Conservation (phyloP, 1,140 invertebrate species). For the Olivierus martensii region DNA sequence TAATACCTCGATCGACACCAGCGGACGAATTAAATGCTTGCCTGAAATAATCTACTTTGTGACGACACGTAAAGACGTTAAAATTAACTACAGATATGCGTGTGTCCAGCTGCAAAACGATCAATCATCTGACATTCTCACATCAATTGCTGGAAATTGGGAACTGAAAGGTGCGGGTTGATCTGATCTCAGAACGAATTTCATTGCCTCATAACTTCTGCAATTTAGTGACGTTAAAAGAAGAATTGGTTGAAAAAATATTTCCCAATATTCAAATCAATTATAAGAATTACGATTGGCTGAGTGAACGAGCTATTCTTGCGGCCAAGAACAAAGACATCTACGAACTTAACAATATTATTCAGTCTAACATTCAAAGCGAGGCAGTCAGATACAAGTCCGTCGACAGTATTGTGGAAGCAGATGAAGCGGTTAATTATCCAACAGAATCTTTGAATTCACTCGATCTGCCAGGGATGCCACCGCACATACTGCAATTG, state of each 20-base stretch:
- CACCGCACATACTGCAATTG: no score
- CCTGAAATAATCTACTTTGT: constrained; percentile 24
- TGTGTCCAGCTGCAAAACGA: constrained; percentile 2
- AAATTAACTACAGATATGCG: constrained; percentile 19
- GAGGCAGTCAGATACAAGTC: no score
- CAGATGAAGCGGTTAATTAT: no score
- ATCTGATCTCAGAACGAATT: not conserved
- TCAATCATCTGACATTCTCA: constrained; percentile 11
- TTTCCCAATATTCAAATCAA: constrained; percentile 1
- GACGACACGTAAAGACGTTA: constrained; percentile 19
- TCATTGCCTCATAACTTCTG: not conserved
- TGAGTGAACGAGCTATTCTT: no score
- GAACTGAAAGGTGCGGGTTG: constrained; percentile 14
- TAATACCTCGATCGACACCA: constrained; percentile 29
- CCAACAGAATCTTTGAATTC: no score
- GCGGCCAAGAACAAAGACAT: no score
- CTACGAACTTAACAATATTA: no score
- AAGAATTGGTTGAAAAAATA: constrained; percentile 23
- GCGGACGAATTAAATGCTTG: constrained; percentile 33
- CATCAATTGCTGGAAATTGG: constrained; percentile 17
- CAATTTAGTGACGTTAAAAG: constrained; percentile 15
- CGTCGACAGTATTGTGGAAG: no score
- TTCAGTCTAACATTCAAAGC: no score
- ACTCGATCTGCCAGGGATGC: no score
- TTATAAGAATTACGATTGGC: no score